Evolutionary conservation across 2,113 vertebrate species (phyloP).

Genomic region (Pampusana beccarii): DNA sequence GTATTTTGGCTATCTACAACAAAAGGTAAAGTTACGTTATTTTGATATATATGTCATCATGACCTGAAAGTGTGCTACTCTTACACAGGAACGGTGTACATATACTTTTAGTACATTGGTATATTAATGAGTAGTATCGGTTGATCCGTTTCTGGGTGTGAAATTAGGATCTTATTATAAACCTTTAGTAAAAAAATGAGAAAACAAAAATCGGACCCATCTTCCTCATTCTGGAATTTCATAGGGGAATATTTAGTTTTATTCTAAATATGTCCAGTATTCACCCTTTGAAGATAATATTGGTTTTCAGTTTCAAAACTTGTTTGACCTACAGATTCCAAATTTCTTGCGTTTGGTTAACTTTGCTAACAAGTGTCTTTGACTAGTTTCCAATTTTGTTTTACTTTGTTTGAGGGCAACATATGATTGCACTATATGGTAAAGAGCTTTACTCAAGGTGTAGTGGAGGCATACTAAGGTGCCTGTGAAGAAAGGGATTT

Average conservation of each 20-base stretch:
- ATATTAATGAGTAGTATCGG: background rate
- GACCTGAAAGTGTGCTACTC: background rate
- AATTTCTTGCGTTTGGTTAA: background rate
- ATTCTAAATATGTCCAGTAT: background rate
- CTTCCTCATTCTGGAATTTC: background rate
- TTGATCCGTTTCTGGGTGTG: background rate
- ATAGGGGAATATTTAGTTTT: background rate
- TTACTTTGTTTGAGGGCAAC: background rate
- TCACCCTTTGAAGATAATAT: background rate
- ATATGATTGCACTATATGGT: background rate
- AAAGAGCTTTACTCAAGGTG: background rate
- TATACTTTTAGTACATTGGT: background rate
- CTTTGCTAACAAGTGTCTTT: background rate
- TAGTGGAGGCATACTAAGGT: background rate
- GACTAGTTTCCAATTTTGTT: background rate
- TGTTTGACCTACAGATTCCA: background rate
- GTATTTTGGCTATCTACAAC: background rate
- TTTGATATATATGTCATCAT: background rate
- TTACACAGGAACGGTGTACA: background rate
- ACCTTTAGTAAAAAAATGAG: background rate
- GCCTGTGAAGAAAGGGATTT: background rate
- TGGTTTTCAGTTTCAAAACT: background rate
- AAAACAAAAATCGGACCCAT: background rate
- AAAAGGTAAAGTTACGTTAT: background rate
- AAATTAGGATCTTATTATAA: background rate